Evolutionary conservation across 2,888 invertebrate genomes (phyloP).

Genomic region (Lasioglossum malachurum): DNA sequence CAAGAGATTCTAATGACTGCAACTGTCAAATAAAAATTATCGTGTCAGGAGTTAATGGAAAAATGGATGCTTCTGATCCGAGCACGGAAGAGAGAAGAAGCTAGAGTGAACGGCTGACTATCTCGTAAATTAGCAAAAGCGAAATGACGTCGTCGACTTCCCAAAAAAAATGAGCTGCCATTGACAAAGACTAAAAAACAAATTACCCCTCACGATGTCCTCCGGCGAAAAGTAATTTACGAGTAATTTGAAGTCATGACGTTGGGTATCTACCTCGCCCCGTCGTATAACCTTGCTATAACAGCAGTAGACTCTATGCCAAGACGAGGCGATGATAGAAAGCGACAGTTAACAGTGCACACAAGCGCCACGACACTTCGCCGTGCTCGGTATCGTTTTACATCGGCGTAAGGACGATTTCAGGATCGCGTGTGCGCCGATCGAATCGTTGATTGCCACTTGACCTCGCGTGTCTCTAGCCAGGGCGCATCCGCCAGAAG

Average conservation of each 20-base stretch:
- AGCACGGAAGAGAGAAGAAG: not conserved
- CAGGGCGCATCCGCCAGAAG: slow-evolving; percentile 2
- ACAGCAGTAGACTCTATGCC: not conserved
- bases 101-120: not conserved
- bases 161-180: not conserved
- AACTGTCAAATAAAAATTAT: not conserved
- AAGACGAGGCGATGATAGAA: not conserved
- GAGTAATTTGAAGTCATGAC: not conserved
- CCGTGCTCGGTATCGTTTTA: slow-evolving; percentile 1
- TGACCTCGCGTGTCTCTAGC: slow-evolving; percentile 50
- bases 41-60: no score
- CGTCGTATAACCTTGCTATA: not conserved
- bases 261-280: not conserved
- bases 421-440: slow-evolving; percentile 28
- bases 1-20: not conserved
- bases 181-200: not conserved
- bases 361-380: not conserved
- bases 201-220: not conserved
- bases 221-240: not conserved
- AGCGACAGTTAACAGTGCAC: slow-evolving; percentile 5
- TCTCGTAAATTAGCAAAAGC: not conserved
- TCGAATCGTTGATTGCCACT: slow-evolving; percentile 60
- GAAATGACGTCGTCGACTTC: not conserved
- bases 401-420: slow-evolving; percentile 1
- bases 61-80: not conserved